phyloP scores from a whole-genome alignment of 2,113 vertebrate genomes.

The Gasterosteus nipponicus region DNA sequence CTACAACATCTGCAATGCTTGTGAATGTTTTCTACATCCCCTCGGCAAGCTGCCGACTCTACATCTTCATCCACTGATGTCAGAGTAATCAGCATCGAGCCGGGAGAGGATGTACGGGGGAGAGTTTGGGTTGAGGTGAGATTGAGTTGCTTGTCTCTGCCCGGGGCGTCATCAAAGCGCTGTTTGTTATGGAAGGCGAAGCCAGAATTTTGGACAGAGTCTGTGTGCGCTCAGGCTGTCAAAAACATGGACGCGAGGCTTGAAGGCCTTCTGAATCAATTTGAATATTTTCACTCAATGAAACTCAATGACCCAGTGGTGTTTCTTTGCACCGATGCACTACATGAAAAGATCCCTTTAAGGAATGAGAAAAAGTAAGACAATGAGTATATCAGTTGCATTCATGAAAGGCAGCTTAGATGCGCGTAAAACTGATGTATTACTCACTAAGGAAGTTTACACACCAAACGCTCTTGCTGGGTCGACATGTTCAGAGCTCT shows the following conservation, averaged over 20 bases:
- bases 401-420: slow-evolving; percentile 5
- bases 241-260: not conserved
- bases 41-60: slow-evolving; percentile 35
- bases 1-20: slow-evolving; percentile 22
- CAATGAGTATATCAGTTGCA: not conserved
- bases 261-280: not conserved
- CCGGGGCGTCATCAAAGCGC: slow-evolving; percentile 13
- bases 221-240: not conserved
- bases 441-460: slow-evolving; percentile 27
- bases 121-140: slow-evolving; percentile 39
- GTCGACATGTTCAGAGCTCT: not conserved
- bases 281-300: not conserved
- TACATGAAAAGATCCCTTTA: not conserved
- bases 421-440: slow-evolving; percentile 16
- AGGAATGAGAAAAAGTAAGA: not conserved
- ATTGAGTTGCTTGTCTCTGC: slow-evolving; percentile 39
- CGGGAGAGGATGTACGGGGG: slow-evolving; percentile 22
- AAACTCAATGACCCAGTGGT: not conserved
- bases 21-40: slow-evolving; percentile 17
- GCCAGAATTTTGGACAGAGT: slow-evolving; percentile 11
- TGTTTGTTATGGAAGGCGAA: slow-evolving; percentile 23
- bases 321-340: not conserved
- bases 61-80: slow-evolving; percentile 30
- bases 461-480: slow-evolving; percentile 8
- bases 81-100: slow-evolving; percentile 41